Evolutionary conservation across 2,888 invertebrate species (phyloP).

Genomic region (Drosophila neutralis): DNA sequence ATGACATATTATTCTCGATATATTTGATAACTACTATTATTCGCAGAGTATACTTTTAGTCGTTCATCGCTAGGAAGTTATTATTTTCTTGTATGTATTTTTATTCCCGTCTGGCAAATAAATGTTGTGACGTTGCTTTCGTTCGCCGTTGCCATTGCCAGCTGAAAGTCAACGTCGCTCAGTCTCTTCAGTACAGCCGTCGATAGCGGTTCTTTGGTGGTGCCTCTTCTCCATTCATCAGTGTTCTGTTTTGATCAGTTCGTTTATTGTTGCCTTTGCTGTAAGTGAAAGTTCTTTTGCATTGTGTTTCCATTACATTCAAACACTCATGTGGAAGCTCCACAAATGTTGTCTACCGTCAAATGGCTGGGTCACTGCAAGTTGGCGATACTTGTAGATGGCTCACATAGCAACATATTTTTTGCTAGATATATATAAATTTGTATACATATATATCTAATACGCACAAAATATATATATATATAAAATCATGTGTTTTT

Average conservation of each 20-base stretch:
- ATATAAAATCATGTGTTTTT: slow-evolving; percentile 52
- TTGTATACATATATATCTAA: slow-evolving; percentile 2
- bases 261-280: slow-evolving; percentile 40
- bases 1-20: background rate
- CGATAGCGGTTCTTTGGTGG: slow-evolving; percentile 55
- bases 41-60: slow-evolving; percentile 15
- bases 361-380: slow-evolving; percentile 28
- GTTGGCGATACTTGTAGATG: slow-evolving; percentile 18
- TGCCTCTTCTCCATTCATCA: slow-evolving; percentile 20
- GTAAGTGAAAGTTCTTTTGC: slow-evolving; percentile 67
- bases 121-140: slow-evolving; percentile 42
- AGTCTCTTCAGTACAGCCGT: slow-evolving; percentile 66
- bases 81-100: slow-evolving; percentile 16
- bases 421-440: slow-evolving; percentile 1
- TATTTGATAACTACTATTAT: background rate
- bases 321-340: slow-evolving; percentile 45
- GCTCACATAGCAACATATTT: slow-evolving; percentile 9
- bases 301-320: slow-evolving; percentile 18
- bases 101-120: slow-evolving; percentile 25
- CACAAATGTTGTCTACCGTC: slow-evolving; percentile 37
- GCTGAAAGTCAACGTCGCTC: slow-evolving; percentile 39
- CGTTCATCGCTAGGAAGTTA: background rate
- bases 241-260: slow-evolving; percentile 55
- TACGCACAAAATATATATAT: slow-evolving; percentile 1
- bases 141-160: slow-evolving; percentile 17